Evolutionary conservation across 2,797 vertebrate genomes (phyloP), one percentile per base, ranked within the genome.

Genomic region (Salmo trutta): DNA sequence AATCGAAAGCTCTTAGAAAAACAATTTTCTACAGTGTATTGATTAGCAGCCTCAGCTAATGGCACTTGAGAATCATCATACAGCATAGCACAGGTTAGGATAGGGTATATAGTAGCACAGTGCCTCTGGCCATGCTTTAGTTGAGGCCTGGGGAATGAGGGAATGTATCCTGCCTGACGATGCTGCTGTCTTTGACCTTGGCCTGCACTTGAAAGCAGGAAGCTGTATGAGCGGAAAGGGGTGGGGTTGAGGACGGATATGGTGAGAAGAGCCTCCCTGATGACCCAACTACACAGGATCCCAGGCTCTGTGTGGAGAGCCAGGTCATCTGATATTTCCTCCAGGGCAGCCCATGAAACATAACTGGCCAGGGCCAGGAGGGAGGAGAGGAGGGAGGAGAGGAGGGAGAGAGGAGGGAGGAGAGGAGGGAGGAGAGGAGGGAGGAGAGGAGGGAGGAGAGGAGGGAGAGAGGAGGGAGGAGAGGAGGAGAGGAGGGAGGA

Each of bases 281-380:
- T 88, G 89, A 92, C 91, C 91, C 86, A 10, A 64, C 80, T 83
- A 79, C 79, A 16, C 67, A 75, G 71, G 81, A 83, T 81, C 77
- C 82, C 77, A 88, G 88, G 88, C 91, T 92, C 85, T 84, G 87
- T 86, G 88, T 87, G 82, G 88, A 90, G 91, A 86, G 88, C 85
- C 90, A 89, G 93, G 93, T 93, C 92, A 95, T 93, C 87, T 87
- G 93, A 95, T 95, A 94, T 93, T 94, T 95, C 94, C 94, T 94
- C 89, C 91, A 93, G 94, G 93, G 90, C 90, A 90, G 89, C 90
- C 91, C 87, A 86, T 91, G 92, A 94, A 95, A 93, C 88, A 83
- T 90, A 93, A 90, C 92, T 92, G 89, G 88, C 86, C 75, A 82
- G 87, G 89, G 88, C 86, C 75, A 82, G 88, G 77, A 76, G 85